phyloP scores from a whole-genome alignment of 2,888 invertebrate genomes.

The Tanytarsus gracilentus region DNA sequence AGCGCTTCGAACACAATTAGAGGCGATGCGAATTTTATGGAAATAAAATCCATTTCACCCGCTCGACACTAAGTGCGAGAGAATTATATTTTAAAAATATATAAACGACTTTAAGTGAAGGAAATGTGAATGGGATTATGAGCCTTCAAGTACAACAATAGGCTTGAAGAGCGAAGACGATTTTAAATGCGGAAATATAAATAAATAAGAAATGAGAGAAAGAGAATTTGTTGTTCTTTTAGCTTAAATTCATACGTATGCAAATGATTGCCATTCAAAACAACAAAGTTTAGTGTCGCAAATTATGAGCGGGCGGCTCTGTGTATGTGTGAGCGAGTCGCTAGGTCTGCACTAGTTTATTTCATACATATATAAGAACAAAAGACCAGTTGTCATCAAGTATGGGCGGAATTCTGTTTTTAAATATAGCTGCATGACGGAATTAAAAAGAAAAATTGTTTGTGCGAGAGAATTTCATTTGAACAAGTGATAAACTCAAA shows the following conservation, averaged over 20 bases:
- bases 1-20: too few species aligned
- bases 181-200: conserved; percentile 27
- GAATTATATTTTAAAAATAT: too few species aligned
- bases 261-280: neutral
- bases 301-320: neutral
- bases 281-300: neutral
- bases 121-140: neutral
- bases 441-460: neutral
- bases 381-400: neutral
- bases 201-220: conserved; percentile 6
- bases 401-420: conserved; percentile 8
- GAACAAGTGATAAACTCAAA: too few species aligned
- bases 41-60: too few species aligned
- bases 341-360: conserved; percentile 3
- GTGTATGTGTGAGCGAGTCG: conserved; percentile 4
- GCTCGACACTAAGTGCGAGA: too few species aligned
- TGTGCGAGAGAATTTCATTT: neutral
- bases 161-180: neutral
- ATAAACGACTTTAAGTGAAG: neutral
- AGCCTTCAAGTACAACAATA: neutral
- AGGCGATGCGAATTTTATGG: too few species aligned
- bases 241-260: too few species aligned
- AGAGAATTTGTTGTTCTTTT: neutral
- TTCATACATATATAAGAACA: neutral
- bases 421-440: conserved; percentile 7